A percentile compares a stretch with the other conserved stretches of the same genome.
phyloP scores from a whole-genome alignment of 2,113 vertebrate species.

The Platysternon megacephalum region DNA sequence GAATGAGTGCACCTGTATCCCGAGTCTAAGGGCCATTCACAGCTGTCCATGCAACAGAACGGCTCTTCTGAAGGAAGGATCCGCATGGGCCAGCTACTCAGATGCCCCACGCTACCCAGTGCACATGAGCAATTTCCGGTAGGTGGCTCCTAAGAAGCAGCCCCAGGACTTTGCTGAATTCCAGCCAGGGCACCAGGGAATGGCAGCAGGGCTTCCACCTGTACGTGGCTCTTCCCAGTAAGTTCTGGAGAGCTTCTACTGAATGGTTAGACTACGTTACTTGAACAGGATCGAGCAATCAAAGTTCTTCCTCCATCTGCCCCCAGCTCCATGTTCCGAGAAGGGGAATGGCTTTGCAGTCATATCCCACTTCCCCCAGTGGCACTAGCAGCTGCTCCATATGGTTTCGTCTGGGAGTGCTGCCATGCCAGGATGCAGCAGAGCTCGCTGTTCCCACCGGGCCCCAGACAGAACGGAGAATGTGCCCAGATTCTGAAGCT shows the following conservation, averaged over 20 bases:
- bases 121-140: no score
- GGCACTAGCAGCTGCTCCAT: not conserved
- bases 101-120: no score
- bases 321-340: not conserved
- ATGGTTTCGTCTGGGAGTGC: no score
- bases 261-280: no score
- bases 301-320: not conserved
- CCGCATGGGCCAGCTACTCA: not conserved
- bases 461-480: accelerated
- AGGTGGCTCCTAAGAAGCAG: not conserved
- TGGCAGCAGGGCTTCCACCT: not conserved
- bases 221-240: not conserved
- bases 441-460: no score
- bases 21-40: not conserved
- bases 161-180: not conserved
- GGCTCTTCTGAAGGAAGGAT: not conserved
- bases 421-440: not conserved
- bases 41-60: not conserved
- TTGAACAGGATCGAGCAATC: not conserved
- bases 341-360: not conserved
- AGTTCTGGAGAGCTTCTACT: no score
- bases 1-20: not conserved
- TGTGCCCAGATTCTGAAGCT: not conserved
- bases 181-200: not conserved
- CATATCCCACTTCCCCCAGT: no score